Evolutionary conservation across 1,140 invertebrate genomes (phyloP).

Genomic region (Drosophila punjabiensis): DNA sequence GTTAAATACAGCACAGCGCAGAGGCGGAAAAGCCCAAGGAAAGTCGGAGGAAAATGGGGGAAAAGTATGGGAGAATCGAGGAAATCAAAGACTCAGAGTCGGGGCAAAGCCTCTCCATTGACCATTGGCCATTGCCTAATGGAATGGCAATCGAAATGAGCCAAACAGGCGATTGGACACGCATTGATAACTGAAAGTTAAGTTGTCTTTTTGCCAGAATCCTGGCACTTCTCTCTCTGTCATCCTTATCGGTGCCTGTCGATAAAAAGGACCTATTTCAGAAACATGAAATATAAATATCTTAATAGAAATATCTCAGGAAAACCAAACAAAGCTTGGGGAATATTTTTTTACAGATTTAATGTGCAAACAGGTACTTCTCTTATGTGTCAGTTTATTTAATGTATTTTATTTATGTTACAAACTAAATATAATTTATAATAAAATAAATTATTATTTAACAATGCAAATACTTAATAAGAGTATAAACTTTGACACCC

Average conservation of each 20-base stretch:
- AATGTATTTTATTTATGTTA: background rate
- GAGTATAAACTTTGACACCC: background rate
- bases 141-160: constrained; percentile 40
- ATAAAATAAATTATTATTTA: background rate
- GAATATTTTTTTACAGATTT: background rate
- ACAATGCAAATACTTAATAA: background rate
- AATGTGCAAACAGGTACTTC: background rate
- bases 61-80: background rate
- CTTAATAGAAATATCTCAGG: background rate
- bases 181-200: constrained; percentile 44
- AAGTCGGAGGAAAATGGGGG: background rate
- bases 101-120: background rate
- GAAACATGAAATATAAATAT: background rate
- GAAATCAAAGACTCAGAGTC: background rate
- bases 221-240: background rate
- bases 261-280: constrained; percentile 4
- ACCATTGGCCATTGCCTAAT: constrained; percentile 45
- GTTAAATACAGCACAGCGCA: constrained; percentile 68
- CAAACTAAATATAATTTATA: background rate
- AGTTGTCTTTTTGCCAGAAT: constrained; percentile 6
- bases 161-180: constrained; percentile 34
- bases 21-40: background rate
- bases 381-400: background rate
- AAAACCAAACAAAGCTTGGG: too few relatives aligned
- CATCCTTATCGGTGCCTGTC: background rate